Base-by-base conservation (phyloP, 2,797 vertebrate genomes). In the Coendou prehensilis region DNA sequence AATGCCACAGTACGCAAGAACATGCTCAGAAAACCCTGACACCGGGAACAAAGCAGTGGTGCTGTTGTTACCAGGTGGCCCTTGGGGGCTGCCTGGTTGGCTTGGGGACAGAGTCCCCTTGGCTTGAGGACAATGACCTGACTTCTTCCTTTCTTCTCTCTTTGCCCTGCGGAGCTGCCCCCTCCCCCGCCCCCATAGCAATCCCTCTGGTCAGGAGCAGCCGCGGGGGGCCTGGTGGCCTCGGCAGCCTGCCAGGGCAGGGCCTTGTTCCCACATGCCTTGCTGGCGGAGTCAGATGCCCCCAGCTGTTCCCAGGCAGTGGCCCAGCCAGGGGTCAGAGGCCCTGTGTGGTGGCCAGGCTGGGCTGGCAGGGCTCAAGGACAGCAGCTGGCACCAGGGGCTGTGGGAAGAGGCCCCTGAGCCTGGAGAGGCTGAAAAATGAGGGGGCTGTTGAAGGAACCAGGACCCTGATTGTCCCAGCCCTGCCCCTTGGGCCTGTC, bases 301-400 rank as follows among this genome's bases (percentile, higher is more conserved):
- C 75, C 83, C 97, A 98, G 97, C 97, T 97, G 96, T 96, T 95
- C 69, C 52, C 63, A 79, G 96, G 85, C 93, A 91, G 78, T 37
- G 90, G 71, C 81, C 84, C 26, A 75, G 93, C 57, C 41, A 59
- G 90, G 61, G 93, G 81, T 96, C 93, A 96, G 84, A 82, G 76
- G 92, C 17, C 84, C 54, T 81, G 63, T 79, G 76, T 18, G 0
- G 10, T 52, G 71, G 89, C 69, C 95, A 90, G 93, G 73, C 37
- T 37, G 41, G 82, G 85, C 56, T 96, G 92, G 83, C 93, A 86
- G 93, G 63, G 50, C 26, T 59, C 15, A 81, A 81, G 87, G 61
- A 89, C 41, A 45, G 52, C 76, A 93, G 93, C 93, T 92, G 82
- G 89, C 69, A 88, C 30, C 17, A 47, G 78, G 37, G 6, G 5